Base-by-base conservation (phyloP, 2,888 invertebrate genomes). In the Erebia palarica region DNA sequence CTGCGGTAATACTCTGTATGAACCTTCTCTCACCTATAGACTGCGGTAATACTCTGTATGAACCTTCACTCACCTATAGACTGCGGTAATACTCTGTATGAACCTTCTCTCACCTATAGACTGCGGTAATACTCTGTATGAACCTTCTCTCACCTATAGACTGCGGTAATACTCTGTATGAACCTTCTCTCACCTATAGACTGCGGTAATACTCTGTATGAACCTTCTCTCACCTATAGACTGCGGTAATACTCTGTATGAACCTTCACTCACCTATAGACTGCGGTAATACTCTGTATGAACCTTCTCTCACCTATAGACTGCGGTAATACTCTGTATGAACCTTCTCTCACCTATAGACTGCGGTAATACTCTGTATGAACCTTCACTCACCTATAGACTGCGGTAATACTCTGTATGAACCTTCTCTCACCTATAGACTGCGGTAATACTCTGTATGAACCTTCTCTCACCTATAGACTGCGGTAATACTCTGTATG, bases 61-160 rank as follows among this genome's bases (percentile, higher is more conserved):
- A 47, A 55, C 9, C 47, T 18, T 4, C 14, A 3, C 36, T 70
- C 21, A 76, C 97, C 97, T 76, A 97, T 97, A 79, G 97, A 97
- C 0, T 97, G 97, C 82, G 36, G 36, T 36, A 36, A 36, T 36
- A 36, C 13, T 21, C 18, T 13, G 13, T 10, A 14, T 14, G 5
- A 47, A 55, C 9, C 47, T 18, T 4, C 14, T 1, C 36, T 70
- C 21, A 76, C 97, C 97, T 76, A 97, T 97, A 79, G 97, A 97
- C 0, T 97, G 97, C 82, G 36, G 36, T 36, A 36, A 36, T 36
- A 36, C 13, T 21, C 18, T 13, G 13, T 10, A 14, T 14, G 5
- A 47, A 55, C 9, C 47, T 18, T 4, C 14, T 1, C 36, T 70
- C 21, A 76, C 97, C 97, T 76, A 97, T 97, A 79, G 97, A 97